These are phyloP conservation scores for Cossypha niveicapilla DNA, from an alignment of 2,797 vertebrate species.

Conservation along the genomic window DNA sequence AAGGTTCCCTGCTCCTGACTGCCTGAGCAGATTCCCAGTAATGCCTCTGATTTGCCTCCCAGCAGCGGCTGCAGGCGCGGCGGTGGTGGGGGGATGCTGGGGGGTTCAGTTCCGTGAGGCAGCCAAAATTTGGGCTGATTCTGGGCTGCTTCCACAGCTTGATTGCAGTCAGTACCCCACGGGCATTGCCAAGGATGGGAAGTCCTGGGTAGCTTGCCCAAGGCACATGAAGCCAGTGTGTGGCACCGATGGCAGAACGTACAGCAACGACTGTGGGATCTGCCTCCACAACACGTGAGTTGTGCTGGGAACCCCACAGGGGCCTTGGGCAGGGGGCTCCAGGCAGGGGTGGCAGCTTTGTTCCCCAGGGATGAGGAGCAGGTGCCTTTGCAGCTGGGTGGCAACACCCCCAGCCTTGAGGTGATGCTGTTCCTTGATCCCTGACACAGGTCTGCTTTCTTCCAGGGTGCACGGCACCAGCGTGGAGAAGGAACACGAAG, in stretches of 20 bases:
- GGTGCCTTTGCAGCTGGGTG: background rate
- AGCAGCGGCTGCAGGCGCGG: background rate
- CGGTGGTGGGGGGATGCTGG: background rate
- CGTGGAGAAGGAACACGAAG: background rate
- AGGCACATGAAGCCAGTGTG: background rate
- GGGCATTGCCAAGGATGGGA: background rate
- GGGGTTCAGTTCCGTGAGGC: background rate
- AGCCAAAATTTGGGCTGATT: accelerated
- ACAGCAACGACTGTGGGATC: conserved; percentile 34
- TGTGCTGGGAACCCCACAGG: background rate
- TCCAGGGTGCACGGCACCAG: background rate
- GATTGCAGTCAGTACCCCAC: background rate
- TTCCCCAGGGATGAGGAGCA: background rate
- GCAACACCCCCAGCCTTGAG: accelerated
- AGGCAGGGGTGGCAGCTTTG: background rate
- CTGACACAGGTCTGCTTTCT: background rate
- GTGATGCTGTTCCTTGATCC: background rate
- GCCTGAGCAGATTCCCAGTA: background rate
- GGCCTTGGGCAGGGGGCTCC: too few species aligned
- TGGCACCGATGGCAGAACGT: background rate
- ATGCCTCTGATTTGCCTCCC: background rate
- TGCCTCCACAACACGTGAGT: conserved; percentile 17
- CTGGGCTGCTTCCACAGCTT: background rate
- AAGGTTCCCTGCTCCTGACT: background rate
- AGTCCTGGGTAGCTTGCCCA: background rate